Evolutionary conservation across 1,140 invertebrate genomes (phyloP), one percentile per base, ranked within the genome.

Genomic region (Tenebrio molitor): DNA sequence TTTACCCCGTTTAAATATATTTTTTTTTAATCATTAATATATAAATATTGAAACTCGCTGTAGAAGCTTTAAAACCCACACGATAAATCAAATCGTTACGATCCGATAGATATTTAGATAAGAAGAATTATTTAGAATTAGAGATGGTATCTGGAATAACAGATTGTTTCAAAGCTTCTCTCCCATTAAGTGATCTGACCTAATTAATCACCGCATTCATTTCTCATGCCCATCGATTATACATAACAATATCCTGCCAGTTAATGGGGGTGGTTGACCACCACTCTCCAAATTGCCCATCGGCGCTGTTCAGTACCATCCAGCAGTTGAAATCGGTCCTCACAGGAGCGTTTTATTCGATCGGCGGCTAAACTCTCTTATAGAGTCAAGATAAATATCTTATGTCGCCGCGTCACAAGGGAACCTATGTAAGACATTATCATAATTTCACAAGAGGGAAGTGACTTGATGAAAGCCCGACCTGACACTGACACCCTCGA

Each of bases 381-480:
- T 17, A 50, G 23, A 29, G 15, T 29, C 23, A 14, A 25, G 50
- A 58, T 58, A 58, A 58, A 58, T 58, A 58, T 50, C 44, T 17
- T 16, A 50, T 50, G 44, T 50, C 19, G 44, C 8, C 50, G 23
- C n/a, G 5, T 25, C 50, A 58, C 44, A 58, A 58, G 23, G 19
- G 50, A 58, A 58, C 25, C 23, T 58, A 58, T 58, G 50, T 58
- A 33, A 58, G 50, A 58, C 50, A 58, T 58, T 58, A 58, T 58
- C 50, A 58, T 58, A 58, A 58, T 58, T 58, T 58, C 50, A 58
- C 50, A 58, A 58, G 23, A 58, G 50, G 23, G 50, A 58, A 58
- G 50, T 58, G 21, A 29, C 23, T 58, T 58, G 50, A 58, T 58
- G 50, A 58, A 58, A 58, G 50, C 50, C 44, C 50, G 23, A 58